Evolutionary conservation across 2,113 vertebrate species (phyloP), one percentile per base, ranked within the genome.

Genomic region (Chloebia gouldiae): DNA sequence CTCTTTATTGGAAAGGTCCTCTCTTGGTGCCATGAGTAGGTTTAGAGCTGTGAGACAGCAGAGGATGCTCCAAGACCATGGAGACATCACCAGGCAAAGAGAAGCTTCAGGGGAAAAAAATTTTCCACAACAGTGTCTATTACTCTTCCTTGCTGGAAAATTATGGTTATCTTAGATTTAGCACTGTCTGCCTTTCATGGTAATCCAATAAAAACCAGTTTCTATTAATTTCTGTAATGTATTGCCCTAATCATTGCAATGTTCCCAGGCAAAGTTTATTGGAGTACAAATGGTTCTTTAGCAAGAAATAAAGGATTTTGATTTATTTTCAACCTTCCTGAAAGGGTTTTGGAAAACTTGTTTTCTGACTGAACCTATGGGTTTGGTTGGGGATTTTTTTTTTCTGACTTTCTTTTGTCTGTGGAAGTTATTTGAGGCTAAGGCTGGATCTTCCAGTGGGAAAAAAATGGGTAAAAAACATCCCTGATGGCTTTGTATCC

Each of bases 11-110:
- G 8, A 33, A 39, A 37, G 6, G 13, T 0, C 5, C 30, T 15
- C 10, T 27, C 23, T 33, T 47, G 35, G 5, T 66, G 15, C 20
- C 1, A 0, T 7, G 15, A 61, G 30, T 13, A 30, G 3, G 11
- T 2, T 70, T 39, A 33, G 54, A 54, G 35, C 7, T 64, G 7
- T 25, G 66, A 75, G 49, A 50, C 35, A 65, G 56, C 50, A 60
- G 24, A 79, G 61, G 15, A 65, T 84, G 42, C 20, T 72, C 22
- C 50, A 69, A 45, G n/a, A 42, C 31, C 37, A 17, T 31, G 11
- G 40, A 84, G 24, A 31, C 31, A 63, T 4, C 37, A 27, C 12
- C 10, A 16, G 17, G 8, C 21, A 72, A 72, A 39, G 4, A 10
- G n/a, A 54, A 76, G 9, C 3, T 70, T 71, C 17, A 37, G 24